Evolutionary conservation across 2,113 vertebrate species (phyloP).

Genomic region (Hippocampus zosterae): DNA sequence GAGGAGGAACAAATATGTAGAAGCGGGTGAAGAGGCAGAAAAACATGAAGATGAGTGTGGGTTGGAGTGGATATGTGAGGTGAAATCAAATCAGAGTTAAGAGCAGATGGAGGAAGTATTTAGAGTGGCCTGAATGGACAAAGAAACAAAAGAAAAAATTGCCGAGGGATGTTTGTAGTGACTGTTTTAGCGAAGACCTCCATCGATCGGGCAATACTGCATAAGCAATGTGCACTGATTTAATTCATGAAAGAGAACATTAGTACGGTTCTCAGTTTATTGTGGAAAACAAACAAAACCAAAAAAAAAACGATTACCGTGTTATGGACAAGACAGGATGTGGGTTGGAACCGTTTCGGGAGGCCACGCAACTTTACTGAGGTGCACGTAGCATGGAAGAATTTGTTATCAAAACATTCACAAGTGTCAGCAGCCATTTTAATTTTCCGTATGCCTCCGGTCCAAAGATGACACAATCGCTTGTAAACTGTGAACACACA

Average conservation of each 20-base stretch:
- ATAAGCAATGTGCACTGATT: background rate
- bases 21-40: slow-evolving; percentile 17
- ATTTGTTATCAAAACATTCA: too few species aligned
- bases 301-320: background rate
- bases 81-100: slow-evolving; percentile 48
- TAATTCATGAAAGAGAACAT: background rate
- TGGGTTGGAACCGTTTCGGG: background rate
- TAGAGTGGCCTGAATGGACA: slow-evolving; percentile 15
- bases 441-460: background rate
- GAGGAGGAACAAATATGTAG: slow-evolving; percentile 15
- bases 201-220: background rate
- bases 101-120: slow-evolving; percentile 39
- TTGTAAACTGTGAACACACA: background rate
- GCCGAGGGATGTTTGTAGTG: background rate
- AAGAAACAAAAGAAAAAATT: background rate
- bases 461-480: background rate
- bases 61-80: slow-evolving; percentile 50
- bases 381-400: too few species aligned
- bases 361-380: background rate
- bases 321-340: background rate
- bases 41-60: slow-evolving; percentile 33
- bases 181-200: background rate
- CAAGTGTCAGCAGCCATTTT: too few species aligned
- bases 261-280: background rate
- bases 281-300: background rate